A percentile compares a stretch with the other conserved stretches of the same genome.
phyloP scores from a whole-genome alignment of 1,140 invertebrate species.

The Ooceraea biroi region DNA sequence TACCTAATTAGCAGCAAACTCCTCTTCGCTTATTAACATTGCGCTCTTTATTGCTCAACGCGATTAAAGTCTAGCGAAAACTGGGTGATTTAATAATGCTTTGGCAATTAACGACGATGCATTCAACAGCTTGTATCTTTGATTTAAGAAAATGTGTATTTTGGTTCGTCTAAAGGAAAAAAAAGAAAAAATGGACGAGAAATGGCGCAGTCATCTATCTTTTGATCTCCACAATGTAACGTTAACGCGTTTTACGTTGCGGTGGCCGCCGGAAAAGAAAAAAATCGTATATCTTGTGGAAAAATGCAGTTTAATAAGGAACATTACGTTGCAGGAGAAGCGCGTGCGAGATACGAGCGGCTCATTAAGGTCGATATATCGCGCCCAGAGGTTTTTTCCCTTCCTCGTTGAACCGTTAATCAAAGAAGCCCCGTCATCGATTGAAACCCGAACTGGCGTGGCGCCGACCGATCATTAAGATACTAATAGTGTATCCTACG shows the following conservation, averaged over 20 bases:
- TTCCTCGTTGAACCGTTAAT: slow-evolving; percentile 29
- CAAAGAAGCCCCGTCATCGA: slow-evolving; percentile 31
- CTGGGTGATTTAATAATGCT: neutral
- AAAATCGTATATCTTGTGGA: neutral
- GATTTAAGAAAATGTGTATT: neutral
- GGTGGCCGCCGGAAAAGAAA: neutral
- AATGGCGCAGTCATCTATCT: neutral
- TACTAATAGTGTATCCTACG: slow-evolving; percentile 9
- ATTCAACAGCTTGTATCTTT: neutral
- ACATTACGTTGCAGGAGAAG: neutral
- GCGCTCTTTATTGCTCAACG: too few species aligned
- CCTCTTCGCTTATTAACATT: neutral
- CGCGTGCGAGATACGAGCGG: neutral
- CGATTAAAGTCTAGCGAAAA: too few species aligned
- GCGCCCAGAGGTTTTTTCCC: neutral
- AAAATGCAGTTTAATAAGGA: neutral
- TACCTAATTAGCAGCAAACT: neutral
- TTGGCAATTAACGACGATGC: neutral
- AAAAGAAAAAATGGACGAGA: neutral
- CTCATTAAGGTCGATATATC: slow-evolving; percentile 30
- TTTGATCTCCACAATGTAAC: neutral
- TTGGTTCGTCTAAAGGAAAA: neutral
- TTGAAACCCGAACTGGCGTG: neutral
- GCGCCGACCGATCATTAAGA: slow-evolving; percentile 20
- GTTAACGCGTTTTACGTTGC: neutral